Conservation (phyloP, 2,113 vertebrate genomes). For the Neomonachus schauinslandi region DNA sequence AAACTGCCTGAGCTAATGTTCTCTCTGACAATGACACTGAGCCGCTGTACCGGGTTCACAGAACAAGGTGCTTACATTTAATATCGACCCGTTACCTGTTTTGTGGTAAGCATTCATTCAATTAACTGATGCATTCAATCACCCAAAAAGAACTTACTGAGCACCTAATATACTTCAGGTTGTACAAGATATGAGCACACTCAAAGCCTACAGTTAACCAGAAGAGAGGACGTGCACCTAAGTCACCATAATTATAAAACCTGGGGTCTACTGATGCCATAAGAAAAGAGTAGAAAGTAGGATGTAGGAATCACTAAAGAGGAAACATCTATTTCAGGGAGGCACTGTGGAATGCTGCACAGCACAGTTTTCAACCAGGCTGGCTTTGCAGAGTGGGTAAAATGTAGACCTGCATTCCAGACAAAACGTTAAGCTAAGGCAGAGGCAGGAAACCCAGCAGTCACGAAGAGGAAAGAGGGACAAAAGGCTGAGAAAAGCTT, state of each 20-base stretch:
- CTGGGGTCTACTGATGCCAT: neutral
- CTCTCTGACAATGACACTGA: neutral
- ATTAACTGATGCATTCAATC: neutral
- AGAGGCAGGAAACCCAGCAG: neutral
- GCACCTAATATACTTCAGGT: neutral
- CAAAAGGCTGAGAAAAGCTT: neutral
- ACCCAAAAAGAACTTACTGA: neutral
- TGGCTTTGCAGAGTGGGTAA: neutral
- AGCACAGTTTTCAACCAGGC: neutral
- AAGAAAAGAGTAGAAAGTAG: neutral
- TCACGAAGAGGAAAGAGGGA: neutral
- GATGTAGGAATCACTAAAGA: neutral
- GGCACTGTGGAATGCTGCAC: neutral
- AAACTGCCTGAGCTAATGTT: neutral
- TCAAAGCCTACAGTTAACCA: neutral
- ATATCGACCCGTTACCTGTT: neutral
- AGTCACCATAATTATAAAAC: neutral
- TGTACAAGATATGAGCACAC: neutral
- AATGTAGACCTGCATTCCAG: neutral
- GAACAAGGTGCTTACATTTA: neutral
- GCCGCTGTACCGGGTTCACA: rapidly evolving
- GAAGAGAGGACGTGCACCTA: neutral
- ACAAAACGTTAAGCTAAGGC: neutral
- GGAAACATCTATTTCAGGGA: neutral
- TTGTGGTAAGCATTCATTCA: neutral